Base-by-base conservation (phyloP, 2,113 vertebrate species). In the Antidorcas marsupialis region DNA sequence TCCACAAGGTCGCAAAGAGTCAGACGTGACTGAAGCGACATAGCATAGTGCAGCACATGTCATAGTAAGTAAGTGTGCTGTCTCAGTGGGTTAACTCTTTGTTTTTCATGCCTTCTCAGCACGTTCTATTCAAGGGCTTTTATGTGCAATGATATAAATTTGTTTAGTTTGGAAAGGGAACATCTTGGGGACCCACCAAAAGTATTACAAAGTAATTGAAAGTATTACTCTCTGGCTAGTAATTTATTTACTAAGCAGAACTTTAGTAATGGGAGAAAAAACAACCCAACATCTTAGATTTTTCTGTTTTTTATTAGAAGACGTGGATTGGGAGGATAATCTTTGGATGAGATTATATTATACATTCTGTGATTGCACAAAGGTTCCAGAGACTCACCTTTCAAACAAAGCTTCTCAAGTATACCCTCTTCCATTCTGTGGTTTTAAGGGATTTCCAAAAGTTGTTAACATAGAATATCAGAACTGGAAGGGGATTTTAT, bases 391-490 rank as follows among this genome's bases (percentile, higher is more conserved):
- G 57, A 91, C 36, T 57, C 33, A 36, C 59, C 76, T 93, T 98
- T 93, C 33, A 96, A 82, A 60, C 62, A 71, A 62, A 53, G 39
- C 53, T 76, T 71, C 74, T 87, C 60, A 94, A 83, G 55, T 89
- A 19, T 36, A 89, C 17, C 17, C 30, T 88, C 95, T 96, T 93
- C 64, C 84, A 91, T 85, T 94, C 93, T 95, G 86, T 87, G 88
- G 94, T 97, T 97, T 97, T 86, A 85, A 94, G 96, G 91, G 92
- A 96, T 94, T 97, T 97, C 94, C 93, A 94, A 57, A 67, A 55
- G 27, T 89, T 78, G n/a, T 88, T 93, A 92, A 87, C 36, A 85
- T 47, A 81, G 53, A 97, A 7, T 95, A 92, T 86, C 78, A 97
- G 92, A 95, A 91, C 76, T 86, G 33, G 59, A 91, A 91, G 87